Evolutionary conservation across 2,888 invertebrate species (phyloP).

Genomic region (Eledona agricola): DNA sequence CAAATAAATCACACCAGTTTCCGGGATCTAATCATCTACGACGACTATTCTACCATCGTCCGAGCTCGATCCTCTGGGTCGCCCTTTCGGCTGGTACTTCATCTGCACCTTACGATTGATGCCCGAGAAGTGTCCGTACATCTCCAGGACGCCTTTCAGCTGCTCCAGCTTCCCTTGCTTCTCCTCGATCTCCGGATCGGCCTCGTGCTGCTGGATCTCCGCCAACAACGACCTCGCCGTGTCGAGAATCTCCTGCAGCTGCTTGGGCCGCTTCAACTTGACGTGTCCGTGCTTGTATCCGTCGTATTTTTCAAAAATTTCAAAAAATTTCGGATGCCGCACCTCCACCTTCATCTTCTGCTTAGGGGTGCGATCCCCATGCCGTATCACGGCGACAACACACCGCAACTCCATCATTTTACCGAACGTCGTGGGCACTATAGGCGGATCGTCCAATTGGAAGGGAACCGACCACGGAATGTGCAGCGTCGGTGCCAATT

Average conservation of each 20-base stretch:
- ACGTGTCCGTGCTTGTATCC: constrained; percentile 96
- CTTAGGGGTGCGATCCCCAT: constrained; percentile 98
- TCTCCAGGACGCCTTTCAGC: constrained; percentile 98
- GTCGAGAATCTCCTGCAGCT: constrained; percentile 96
- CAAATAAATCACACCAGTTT: constrained; percentile 9
- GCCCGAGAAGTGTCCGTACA: constrained; percentile 99
- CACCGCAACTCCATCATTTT: constrained; percentile 95
- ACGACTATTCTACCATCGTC: constrained; percentile 79
- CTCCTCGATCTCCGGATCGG: constrained; percentile 93
- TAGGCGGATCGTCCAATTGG: constrained; percentile 97
- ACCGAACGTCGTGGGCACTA: constrained; percentile 98
- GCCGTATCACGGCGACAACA: constrained; percentile 96
- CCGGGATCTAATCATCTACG: too few species aligned
- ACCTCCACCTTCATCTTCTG: constrained; percentile 99
- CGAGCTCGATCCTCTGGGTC: constrained; percentile 90
- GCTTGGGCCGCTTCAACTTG: constrained; percentile 96
- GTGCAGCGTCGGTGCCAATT: constrained; percentile 93
- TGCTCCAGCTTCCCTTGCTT: constrained; percentile 97
- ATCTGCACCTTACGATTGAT: constrained; percentile 99
- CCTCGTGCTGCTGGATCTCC: constrained; percentile 88
- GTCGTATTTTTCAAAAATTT: constrained; percentile 97
- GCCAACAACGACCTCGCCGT: constrained; percentile 89
- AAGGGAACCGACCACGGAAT: constrained; percentile 98
- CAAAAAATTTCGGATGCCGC: constrained; percentile 95
- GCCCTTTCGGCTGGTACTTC: constrained; percentile 97